Conservation (phyloP, 2,888 invertebrate species). For the Periphyllus acericola region DNA sequence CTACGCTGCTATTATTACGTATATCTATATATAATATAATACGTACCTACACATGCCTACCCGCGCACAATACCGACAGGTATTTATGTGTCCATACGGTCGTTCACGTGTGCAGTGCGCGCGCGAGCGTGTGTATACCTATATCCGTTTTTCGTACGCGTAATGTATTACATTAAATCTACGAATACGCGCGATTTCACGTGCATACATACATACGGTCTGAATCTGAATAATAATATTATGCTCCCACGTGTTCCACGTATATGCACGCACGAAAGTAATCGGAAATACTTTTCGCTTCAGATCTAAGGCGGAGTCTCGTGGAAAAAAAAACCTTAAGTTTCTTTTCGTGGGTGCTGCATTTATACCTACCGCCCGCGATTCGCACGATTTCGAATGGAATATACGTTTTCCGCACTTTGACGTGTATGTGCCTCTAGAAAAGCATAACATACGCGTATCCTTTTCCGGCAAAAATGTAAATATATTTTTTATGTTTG, state of each 20-base stretch:
- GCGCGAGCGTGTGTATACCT: not conserved
- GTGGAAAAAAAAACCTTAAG: not conserved
- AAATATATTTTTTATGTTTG: not conserved
- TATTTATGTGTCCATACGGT: too few relatives aligned
- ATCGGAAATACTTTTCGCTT: too few relatives aligned
- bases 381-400: too few relatives aligned
- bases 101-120: too few relatives aligned
- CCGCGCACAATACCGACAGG: not conserved
- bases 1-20: not conserved
- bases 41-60: not conserved
- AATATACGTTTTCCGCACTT: not conserved
- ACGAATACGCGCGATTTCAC: not conserved
- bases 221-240: too few relatives aligned
- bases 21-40: not conserved
- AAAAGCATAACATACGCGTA: not conserved
- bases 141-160: not conserved
- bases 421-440: not conserved
- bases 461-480: not conserved
- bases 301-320: too few relatives aligned
- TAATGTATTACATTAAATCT: not conserved
- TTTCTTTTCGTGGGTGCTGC: too few relatives aligned
- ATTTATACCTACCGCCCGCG: too few relatives aligned
- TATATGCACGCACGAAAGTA: too few relatives aligned
- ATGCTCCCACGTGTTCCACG: too few relatives aligned
- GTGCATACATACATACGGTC: not conserved